Conservation (phyloP, 1,140 invertebrate species). For the Drosophila paulistorum region DNA sequence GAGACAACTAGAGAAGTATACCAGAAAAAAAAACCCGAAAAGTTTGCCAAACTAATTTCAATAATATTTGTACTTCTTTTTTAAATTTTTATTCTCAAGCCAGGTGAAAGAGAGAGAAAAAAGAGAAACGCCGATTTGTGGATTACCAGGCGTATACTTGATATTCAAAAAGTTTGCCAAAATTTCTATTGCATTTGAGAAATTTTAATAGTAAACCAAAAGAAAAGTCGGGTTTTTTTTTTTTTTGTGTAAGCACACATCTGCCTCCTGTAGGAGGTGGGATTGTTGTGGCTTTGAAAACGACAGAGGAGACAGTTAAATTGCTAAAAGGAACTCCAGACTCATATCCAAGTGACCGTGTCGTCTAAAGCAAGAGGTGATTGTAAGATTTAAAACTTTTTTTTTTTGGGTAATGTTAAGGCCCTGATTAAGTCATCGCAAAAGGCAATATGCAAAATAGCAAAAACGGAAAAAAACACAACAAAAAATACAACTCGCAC, state of each 20-base stretch:
- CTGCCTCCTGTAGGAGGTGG: slow-evolving; percentile 69
- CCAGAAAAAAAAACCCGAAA: not conserved
- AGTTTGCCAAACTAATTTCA: slow-evolving; percentile 24
- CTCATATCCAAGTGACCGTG: slow-evolving; percentile 39
- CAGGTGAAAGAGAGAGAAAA: slow-evolving; percentile 39
- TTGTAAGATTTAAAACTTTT: slow-evolving; percentile 43
- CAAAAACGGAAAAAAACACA: slow-evolving; percentile 12
- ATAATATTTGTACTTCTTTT: slow-evolving; percentile 24
- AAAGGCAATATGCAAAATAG: slow-evolving; percentile 58
- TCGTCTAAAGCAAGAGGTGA: slow-evolving; percentile 78
- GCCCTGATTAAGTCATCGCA: slow-evolving; percentile 72
- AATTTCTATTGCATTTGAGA: slow-evolving; percentile 30
- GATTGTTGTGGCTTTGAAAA: slow-evolving; percentile 63
- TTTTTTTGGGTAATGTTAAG: slow-evolving; percentile 31
- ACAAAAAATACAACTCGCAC: not conserved
- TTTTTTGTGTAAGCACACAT: slow-evolving; percentile 64
- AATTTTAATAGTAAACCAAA: slow-evolving; percentile 47
- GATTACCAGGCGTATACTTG: slow-evolving; percentile 82
- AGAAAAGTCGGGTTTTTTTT: slow-evolving; percentile 34
- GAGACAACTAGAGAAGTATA: slow-evolving; percentile 34
- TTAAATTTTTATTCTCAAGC: slow-evolving; percentile 21
- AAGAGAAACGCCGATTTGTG: slow-evolving; percentile 68
- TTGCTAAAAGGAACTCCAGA: slow-evolving; percentile 60
- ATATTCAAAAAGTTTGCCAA: slow-evolving; percentile 29
- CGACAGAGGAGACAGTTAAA: slow-evolving; percentile 54